These are phyloP conservation scores for Eremophila alpestris DNA, from an alignment of 2,797 vertebrate species.

Conservation along the genomic window DNA sequence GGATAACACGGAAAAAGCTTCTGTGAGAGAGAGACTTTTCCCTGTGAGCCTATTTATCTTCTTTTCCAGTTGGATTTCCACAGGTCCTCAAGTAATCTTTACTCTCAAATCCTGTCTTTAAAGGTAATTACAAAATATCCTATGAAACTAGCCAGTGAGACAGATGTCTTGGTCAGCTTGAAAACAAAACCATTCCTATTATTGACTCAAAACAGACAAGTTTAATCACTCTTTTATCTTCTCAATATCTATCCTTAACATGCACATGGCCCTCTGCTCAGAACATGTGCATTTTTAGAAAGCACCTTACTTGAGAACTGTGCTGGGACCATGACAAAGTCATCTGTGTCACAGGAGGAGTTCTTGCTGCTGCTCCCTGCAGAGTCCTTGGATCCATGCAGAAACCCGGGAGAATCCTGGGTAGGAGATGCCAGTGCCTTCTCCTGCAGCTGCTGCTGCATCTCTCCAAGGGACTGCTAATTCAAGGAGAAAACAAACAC, in stretches of 20 bases:
- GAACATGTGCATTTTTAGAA: background rate
- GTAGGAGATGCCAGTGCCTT: conserved; percentile 80
- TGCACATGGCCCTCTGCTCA: background rate
- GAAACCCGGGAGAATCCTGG: conserved; percentile 81
- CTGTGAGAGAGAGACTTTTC: background rate
- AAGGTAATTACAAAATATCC: conserved; percentile 7
- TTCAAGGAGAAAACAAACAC: conserved; percentile 27
- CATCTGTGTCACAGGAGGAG: conserved; percentile 85
- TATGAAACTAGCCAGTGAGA: background rate
- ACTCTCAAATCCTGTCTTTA: background rate
- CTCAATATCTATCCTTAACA: background rate
- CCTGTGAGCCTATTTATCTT: background rate
- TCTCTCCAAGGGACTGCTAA: conserved; percentile 86
- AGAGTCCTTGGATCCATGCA: conserved; percentile 82
- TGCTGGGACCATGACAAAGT: conserved; percentile 92
- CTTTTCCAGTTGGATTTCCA: conserved; percentile 12
- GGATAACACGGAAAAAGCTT: background rate
- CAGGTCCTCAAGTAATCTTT: background rate
- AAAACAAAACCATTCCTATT: background rate
- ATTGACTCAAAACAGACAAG: background rate
- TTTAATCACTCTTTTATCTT: background rate
- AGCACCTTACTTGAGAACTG: conserved; percentile 84
- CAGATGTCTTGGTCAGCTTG: background rate
- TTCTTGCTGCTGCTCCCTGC: conserved; percentile 92
- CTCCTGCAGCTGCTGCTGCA: conserved; percentile 80